A percentile compares a stretch with the other conserved stretches of the same genome.
Conservation (phyloP, 2,888 invertebrate species). For the Orthosia incerta region DNA sequence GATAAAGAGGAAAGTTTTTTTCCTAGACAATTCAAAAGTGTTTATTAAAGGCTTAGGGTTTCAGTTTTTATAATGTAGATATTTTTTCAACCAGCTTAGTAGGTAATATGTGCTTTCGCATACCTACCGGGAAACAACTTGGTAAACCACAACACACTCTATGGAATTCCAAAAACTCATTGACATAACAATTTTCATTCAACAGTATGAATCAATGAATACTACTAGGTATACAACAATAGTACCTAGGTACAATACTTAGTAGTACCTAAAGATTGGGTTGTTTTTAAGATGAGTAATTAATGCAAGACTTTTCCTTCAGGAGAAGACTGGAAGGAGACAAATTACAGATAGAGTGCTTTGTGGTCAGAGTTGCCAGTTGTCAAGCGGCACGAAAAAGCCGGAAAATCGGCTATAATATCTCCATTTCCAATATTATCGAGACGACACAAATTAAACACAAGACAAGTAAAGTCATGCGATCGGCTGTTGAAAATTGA, state of each 20-base stretch:
- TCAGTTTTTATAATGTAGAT: too few relatives aligned
- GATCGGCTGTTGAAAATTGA: too few relatives aligned
- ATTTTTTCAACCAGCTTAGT: too few relatives aligned
- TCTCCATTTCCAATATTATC: too few relatives aligned
- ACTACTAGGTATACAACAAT: constrained; percentile 8
- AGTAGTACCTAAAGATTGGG: background rate
- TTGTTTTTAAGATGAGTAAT: constrained; percentile 13
- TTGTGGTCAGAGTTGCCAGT: background rate
- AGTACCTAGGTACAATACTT: background rate
- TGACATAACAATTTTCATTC: constrained; percentile 13
- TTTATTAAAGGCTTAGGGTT: too few relatives aligned
- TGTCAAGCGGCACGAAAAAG: too few relatives aligned
- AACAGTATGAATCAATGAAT: constrained; percentile 20
- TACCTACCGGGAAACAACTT: background rate
- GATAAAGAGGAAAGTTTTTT: too few relatives aligned
- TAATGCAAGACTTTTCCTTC: constrained; percentile 8
- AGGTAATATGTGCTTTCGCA: background rate
- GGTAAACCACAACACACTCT: background rate
- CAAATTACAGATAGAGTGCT: background rate
- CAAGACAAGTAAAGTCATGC: too few relatives aligned
- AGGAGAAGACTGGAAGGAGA: background rate
- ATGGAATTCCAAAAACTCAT: constrained; percentile 7
- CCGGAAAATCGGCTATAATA: too few relatives aligned
- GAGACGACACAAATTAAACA: too few relatives aligned
- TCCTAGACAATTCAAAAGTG: too few relatives aligned